Evolutionary conservation across 2,888 invertebrate genomes (phyloP), one percentile per base, ranked within the genome.

Genomic region (Galeruca laticollis): DNA sequence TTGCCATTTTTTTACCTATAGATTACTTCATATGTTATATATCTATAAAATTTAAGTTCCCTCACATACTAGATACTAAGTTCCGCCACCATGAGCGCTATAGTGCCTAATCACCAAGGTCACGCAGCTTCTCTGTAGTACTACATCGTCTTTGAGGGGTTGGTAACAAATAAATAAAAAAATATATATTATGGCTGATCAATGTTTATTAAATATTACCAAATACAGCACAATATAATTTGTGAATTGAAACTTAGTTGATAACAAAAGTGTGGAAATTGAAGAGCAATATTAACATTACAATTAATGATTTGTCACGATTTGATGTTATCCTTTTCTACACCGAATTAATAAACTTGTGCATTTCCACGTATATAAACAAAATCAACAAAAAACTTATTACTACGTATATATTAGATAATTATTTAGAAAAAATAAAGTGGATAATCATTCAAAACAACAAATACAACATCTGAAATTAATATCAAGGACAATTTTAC

Each of bases 121-220:
- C n/a, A n/a, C n/a, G n/a, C n/a, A n/a, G n/a, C n/a, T n/a, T n/a
- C n/a, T n/a, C n/a, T n/a, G n/a, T n/a, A n/a, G n/a, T n/a, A n/a
- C n/a, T n/a, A n/a, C 26, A 6, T 26, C 26, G 26, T 5, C 6
- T 26, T 6, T 26, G 26, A 5, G n/a, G 40, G n/a, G 13, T 13
- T n/a, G n/a, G 13, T 10, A 37, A 37, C 1, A 40, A n/a, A 40
- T n/a, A 40, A n/a, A 13, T 5, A 40, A 40, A n/a, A 9, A 40
- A 13, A 40, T 13, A 40, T 13, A 13, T 5, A n/a, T n/a, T 2
- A 1, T 40, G 40, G 4, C 11, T 11, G 13, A n/a, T n/a, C 6
- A 40, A 40, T 40, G 5, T n/a, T 40, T 40, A 40, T 40, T 40
- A n/a, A 47, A 47, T 47, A 18, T 47, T 47, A 47, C 15, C 47